phyloP scores from a whole-genome alignment of 2,888 invertebrate species.

The Sussaba pulchella region DNA sequence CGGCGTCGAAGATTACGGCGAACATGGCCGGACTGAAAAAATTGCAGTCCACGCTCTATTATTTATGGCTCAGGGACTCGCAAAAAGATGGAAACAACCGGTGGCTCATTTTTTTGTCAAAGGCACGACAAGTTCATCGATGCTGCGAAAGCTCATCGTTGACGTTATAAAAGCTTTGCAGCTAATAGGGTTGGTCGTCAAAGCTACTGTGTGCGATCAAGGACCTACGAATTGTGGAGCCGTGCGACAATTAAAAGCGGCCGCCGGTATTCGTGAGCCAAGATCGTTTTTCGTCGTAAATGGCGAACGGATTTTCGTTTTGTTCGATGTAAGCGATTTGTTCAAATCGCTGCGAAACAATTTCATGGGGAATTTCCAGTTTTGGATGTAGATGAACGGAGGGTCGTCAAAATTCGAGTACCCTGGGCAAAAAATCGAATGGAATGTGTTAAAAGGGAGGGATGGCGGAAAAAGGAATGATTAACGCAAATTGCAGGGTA shows the following conservation, averaged over 20 bases:
- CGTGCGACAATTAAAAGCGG: background rate
- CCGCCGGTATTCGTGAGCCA: background rate
- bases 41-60: constrained; percentile 28
- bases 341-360: constrained; percentile 13
- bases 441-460: too few relatives aligned
- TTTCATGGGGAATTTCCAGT: constrained; percentile 20
- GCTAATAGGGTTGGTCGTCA: constrained; percentile 14
- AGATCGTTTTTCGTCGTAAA: constrained; percentile 9
- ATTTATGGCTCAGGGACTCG: constrained; percentile 27
- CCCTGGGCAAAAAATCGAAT: background rate
- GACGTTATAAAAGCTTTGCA: constrained; percentile 38
- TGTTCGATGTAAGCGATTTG: background rate
- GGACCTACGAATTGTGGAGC: constrained; percentile 30
- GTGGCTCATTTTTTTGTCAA: constrained; percentile 45
- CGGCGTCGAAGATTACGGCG: constrained; percentile 69
- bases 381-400: background rate
- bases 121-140: constrained; percentile 34
- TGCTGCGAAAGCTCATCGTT: too few relatives aligned
- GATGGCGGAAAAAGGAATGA: too few relatives aligned
- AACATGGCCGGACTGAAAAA: constrained; percentile 1
- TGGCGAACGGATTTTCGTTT: background rate
- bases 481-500: too few relatives aligned
- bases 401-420: background rate
- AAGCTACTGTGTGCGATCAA: constrained; percentile 31
- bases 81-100: constrained; percentile 16